Evolutionary conservation across 2,113 vertebrate species (phyloP), one percentile per base, ranked within the genome.

Genomic region (Chionomys nivalis): DNA sequence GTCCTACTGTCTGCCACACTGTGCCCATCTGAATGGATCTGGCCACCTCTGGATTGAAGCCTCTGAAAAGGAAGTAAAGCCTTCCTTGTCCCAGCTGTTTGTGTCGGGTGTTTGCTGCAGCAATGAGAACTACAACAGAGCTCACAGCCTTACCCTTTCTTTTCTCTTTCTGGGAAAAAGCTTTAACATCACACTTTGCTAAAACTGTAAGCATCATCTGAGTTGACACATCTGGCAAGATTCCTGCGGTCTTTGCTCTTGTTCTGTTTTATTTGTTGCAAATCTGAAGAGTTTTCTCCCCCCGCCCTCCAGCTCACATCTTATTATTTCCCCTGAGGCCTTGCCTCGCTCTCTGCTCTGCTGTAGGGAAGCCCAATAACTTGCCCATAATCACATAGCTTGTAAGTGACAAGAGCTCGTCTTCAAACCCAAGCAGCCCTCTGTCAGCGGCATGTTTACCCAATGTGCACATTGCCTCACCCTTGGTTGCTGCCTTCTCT

Each of bases 91-190:
- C 19, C 14, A 42, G 70, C 21, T 75, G 36, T 89, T 61, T 31
- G 6, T 23, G 5, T 44, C 17, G 7, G 72, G n/a, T 44, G 17
- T 77, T 77, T 23, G 52, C 52, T 28, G 42, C 9, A 9, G 52
- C 9, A 5, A 76, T 14, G 73, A 3, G 11, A 90, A 90, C 21
- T 47, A 39, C 26, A 47, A 47, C 39, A 24, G 31, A 42, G n/a
- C 11, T 16, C 5, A 14, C 17, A 89, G 16, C 1, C 63, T 44
- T 94, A 17, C 36, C 61, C 19, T 89, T 91, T 61, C 58, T 93
- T 86, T 94, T 72, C 12, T 96, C 75, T 91, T 96, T 91, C 73
- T 95, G 24, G 31, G 19, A 36, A 94, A 78, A 88, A 66, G 3
- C 42, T 63, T 85, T 95, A 77, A 42, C 42, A 68, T 89, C 16